phyloP scores from a whole-genome alignment of 1,140 invertebrate genomes.

The Thaumetopoea pityocampa region DNA sequence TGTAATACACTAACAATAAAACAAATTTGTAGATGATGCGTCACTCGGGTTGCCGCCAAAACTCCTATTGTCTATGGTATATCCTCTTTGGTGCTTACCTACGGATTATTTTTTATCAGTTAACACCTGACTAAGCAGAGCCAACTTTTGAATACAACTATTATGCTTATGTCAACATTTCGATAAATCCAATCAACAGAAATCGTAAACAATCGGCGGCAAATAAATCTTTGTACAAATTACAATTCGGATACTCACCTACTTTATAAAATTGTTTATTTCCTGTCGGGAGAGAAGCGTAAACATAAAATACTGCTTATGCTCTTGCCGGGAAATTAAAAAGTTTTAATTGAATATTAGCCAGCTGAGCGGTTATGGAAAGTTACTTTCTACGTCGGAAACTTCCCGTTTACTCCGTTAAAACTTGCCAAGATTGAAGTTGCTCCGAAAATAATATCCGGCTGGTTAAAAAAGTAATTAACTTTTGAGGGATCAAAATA shows the following conservation, averaged over 20 bases:
- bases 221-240: slow-evolving; percentile 6
- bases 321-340: slow-evolving; percentile 41
- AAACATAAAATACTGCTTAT: slow-evolving; percentile 47
- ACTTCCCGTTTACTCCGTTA: slow-evolving; percentile 22
- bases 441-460: slow-evolving; percentile 25
- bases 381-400: slow-evolving; percentile 29
- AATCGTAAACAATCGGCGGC: slow-evolving; percentile 5
- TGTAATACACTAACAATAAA: no score
- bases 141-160: no score
- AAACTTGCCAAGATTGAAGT: slow-evolving; percentile 37
- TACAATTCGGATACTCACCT: slow-evolving; percentile 3
- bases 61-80: no score
- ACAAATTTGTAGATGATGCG: no score
- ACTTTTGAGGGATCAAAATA: slow-evolving; percentile 34
- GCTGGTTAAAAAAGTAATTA: slow-evolving; percentile 44
- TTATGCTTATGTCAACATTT: no score
- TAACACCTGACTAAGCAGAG: no score
- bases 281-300: slow-evolving; percentile 20
- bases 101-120: no score
- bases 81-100: no score
- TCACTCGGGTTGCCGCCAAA: no score
- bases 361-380: slow-evolving; percentile 38
- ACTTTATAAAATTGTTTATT: slow-evolving; percentile 25
- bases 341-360: slow-evolving; percentile 65
- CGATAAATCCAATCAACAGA: slow-evolving; percentile 2